These are phyloP conservation scores for Melanophora roralis DNA, from an alignment of 2,888 invertebrate species.

Conservation along the genomic window DNA sequence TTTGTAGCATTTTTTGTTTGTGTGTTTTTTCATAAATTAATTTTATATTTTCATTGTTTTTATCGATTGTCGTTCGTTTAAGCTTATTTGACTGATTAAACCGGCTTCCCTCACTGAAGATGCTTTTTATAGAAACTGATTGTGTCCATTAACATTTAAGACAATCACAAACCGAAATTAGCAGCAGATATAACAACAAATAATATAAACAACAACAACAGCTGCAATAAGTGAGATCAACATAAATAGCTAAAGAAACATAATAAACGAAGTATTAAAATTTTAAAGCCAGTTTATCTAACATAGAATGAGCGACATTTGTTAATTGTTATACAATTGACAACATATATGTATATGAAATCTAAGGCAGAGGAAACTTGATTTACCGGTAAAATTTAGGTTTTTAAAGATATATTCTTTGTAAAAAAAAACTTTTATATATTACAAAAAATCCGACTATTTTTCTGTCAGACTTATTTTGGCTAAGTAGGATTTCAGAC, in stretches of 20 bases:
- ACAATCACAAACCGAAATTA: slow-evolving; percentile 32
- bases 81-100: slow-evolving; percentile 75
- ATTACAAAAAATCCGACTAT: too few relatives aligned
- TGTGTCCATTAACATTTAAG: slow-evolving; percentile 58
- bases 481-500: too few relatives aligned
- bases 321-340: too few relatives aligned
- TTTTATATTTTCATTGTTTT: slow-evolving; percentile 25
- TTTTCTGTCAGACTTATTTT: too few relatives aligned
- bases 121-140: slow-evolving; percentile 73
- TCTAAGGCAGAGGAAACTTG: too few relatives aligned
- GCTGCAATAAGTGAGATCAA: slow-evolving; percentile 23
- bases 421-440: too few relatives aligned
- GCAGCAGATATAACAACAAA: slow-evolving; percentile 17
- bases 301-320: too few relatives aligned
- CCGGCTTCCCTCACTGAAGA: slow-evolving; percentile 72
- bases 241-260: slow-evolving; percentile 9
- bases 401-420: too few relatives aligned
- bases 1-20: neutral
- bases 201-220: slow-evolving; percentile 31
- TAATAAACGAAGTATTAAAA: slow-evolving; percentile 13
- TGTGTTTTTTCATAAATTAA: slow-evolving; percentile 35
- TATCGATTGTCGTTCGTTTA: slow-evolving; percentile 67
- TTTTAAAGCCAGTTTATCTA: neutral
- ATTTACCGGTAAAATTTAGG: too few relatives aligned
- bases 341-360: too few relatives aligned